Conservation (phyloP, 2,113 vertebrate species). For the Varanus salvator region DNA sequence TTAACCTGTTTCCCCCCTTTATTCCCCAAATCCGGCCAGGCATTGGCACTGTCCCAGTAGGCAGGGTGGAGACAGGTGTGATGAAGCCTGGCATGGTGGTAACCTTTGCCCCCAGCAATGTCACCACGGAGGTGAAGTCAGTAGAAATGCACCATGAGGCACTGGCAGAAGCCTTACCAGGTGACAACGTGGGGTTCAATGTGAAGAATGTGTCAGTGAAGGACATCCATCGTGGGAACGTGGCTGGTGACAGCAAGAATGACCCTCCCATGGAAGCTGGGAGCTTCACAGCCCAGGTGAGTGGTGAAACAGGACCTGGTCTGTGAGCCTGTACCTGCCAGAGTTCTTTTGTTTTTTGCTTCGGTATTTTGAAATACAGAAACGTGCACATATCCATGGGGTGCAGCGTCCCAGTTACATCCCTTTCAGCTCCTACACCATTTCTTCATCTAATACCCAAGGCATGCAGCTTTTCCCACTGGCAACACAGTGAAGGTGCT, state of each 20-base stretch:
- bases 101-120: conserved; percentile 41
- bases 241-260: conserved; percentile 56
- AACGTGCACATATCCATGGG: too few species aligned
- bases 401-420: too few species aligned
- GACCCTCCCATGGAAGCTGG: conserved; percentile 38
- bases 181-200: conserved; percentile 57
- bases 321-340: neutral
- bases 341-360: too few species aligned
- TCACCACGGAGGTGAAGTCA: conserved; percentile 58
- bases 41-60: neutral
- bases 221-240: conserved; percentile 44
- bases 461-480: too few species aligned
- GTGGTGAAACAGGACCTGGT: neutral
- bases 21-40: neutral
- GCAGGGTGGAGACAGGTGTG: conserved; percentile 48
- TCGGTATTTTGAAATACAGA: too few species aligned
- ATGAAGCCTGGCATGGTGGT: conserved; percentile 58
- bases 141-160: conserved; percentile 65
- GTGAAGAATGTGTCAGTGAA: conserved; percentile 64
- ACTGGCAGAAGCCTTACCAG: conserved; percentile 27
- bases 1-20: neutral
- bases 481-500: too few species aligned
- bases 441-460: too few species aligned
- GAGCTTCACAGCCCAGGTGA: conserved; percentile 51
- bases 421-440: too few species aligned